Conservation (phyloP, 2,113 vertebrate genomes). For the Baryphthengus martii region DNA sequence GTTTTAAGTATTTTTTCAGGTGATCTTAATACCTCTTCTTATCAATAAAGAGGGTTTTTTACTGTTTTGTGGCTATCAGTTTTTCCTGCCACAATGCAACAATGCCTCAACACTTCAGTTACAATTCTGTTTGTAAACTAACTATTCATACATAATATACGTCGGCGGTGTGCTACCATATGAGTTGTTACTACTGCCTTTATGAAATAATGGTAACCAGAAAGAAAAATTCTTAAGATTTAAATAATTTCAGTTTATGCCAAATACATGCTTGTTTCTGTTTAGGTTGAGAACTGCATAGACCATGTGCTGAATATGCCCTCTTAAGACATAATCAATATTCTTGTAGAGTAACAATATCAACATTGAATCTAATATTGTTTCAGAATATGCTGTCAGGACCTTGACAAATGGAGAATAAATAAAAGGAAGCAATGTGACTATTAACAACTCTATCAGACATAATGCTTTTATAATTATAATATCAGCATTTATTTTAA, state of each 20-base stretch:
- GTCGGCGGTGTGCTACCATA: not conserved
- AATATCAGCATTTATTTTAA: conserved; percentile 47
- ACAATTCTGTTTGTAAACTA: not conserved
- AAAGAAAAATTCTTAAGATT: not conserved
- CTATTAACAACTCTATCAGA: conserved; percentile 23
- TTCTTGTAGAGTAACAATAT: conserved; percentile 47
- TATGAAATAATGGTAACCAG: not conserved
- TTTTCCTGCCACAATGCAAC: not conserved
- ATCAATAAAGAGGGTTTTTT: not conserved
- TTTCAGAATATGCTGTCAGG: not conserved
- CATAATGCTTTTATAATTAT: conserved; percentile 39
- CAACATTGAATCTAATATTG: conserved; percentile 9
- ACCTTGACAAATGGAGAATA: conserved; percentile 27
- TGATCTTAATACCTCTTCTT: not conserved
- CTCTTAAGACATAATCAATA: conserved; percentile 40
- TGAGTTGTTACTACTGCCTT: not conserved
- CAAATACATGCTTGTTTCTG: conserved; percentile 27
- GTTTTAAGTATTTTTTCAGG: not conserved
- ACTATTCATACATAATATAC: not conserved
- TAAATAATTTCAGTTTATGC: conserved; percentile 2
- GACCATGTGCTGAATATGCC: not conserved
- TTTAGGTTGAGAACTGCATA: conserved; percentile 31
- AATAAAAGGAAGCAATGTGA: not conserved
- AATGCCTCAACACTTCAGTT: not conserved
- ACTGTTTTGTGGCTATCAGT: not conserved